Conservation (phyloP, 2,888 invertebrate species). For the Prostheceraeus crozeri region DNA sequence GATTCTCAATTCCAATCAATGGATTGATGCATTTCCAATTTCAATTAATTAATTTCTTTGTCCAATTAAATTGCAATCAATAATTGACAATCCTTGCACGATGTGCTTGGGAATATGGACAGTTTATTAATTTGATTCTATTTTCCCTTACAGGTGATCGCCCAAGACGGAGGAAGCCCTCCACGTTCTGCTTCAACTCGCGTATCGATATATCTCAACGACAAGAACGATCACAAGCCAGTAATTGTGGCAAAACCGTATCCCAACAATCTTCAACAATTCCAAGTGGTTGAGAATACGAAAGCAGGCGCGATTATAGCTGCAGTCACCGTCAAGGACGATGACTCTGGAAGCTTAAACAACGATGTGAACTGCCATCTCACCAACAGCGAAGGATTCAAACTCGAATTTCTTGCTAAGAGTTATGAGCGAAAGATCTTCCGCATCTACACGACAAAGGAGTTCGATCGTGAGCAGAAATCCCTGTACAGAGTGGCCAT, state of each 20-base stretch:
- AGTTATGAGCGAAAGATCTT: constrained; percentile 6
- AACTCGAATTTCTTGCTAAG: constrained; percentile 5
- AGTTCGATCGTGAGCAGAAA: constrained; percentile 24
- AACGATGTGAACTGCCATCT: constrained; percentile 24
- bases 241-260: constrained; percentile 1
- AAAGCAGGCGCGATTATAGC: constrained; percentile 14
- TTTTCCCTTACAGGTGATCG: constrained; percentile 26
- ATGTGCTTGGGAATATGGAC: too few species aligned
- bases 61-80: too few species aligned
- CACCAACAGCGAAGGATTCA: constrained; percentile 9
- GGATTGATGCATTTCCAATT: too few species aligned
- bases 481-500: constrained; percentile 6
- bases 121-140: too few species aligned
- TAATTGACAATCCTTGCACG: too few species aligned
- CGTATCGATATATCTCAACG: constrained; percentile 32
- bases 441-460: constrained; percentile 4
- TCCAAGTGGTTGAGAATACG: constrained; percentile 21
- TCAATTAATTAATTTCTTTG: too few species aligned
- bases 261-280: neutral
- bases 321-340: constrained; percentile 23
- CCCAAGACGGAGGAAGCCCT: constrained; percentile 31
- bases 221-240: constrained; percentile 36
- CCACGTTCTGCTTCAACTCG: constrained; percentile 27
- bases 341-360: constrained; percentile 27
- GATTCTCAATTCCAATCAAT: too few species aligned